Conservation (phyloP, 2,888 invertebrate genomes). For the Lutraria lutraria region DNA sequence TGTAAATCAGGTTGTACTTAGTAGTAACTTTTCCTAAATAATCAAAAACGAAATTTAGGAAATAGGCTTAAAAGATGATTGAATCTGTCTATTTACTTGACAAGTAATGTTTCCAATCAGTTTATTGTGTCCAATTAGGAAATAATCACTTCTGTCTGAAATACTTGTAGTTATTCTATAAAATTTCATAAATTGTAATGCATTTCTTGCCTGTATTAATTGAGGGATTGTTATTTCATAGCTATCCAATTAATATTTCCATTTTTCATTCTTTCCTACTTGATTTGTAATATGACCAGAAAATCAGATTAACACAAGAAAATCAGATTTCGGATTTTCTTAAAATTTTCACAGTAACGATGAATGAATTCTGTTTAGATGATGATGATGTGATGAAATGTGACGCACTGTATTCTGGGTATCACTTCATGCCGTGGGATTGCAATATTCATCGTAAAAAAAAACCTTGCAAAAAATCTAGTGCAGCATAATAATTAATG, state of each 20-base stretch:
- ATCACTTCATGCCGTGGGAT: background rate
- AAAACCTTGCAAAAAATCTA: background rate
- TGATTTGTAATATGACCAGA: background rate
- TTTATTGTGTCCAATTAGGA: background rate
- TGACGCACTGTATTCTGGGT: background rate
- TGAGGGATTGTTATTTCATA: background rate
- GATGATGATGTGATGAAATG: background rate
- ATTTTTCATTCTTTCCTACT: background rate
- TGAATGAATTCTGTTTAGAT: background rate
- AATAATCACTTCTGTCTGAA: background rate
- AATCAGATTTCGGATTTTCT: background rate
- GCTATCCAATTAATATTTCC: background rate
- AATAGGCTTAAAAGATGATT: background rate
- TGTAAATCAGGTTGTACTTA: too few relatives aligned
- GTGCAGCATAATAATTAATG: slow-evolving; percentile 19
- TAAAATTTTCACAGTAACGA: background rate
- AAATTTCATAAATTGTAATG: background rate
- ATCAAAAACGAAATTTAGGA: too few relatives aligned
- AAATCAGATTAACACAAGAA: background rate
- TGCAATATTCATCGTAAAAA: slow-evolving; percentile 8
- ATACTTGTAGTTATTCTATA: background rate
- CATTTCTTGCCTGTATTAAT: background rate
- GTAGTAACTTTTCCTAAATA: too few relatives aligned
- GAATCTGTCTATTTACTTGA: background rate
- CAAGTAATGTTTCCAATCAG: background rate